Percentiles rank a stretch among this genome's conserved stretches.
Conservation (phyloP, 2,113 vertebrate genomes). For the Asarcornis scutulata region DNA sequence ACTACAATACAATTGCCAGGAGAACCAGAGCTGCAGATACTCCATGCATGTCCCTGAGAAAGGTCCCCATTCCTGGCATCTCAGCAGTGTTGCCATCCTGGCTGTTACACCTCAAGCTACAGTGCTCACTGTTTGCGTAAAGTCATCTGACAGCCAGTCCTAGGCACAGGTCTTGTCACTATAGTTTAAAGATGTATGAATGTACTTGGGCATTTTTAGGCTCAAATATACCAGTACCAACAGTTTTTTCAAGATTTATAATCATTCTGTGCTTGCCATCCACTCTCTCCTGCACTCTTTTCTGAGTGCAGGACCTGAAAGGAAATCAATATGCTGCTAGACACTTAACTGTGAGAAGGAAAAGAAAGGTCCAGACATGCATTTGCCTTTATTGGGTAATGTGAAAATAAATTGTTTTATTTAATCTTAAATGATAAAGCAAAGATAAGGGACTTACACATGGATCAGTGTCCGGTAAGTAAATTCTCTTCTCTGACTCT, state of each 20-base stretch:
- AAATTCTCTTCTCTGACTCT: neutral
- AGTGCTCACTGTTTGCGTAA: neutral
- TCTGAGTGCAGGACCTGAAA: neutral
- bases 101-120: no score
- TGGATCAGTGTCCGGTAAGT: neutral
- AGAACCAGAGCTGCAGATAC: neutral
- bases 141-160: neutral
- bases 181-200: neutral
- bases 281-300: neutral
- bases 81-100: neutral
- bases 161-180: neutral
- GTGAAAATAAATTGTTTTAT: neutral
- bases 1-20: neutral
- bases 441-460: neutral
- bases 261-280: neutral
- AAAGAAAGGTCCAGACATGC: neutral
- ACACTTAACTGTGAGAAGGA: neutral
- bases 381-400: accelerated
- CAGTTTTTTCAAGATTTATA: neutral
- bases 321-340: neutral
- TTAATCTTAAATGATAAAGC: neutral
- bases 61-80: neutral
- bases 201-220: neutral
- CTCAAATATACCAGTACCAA: neutral
- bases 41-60: neutral